These are phyloP conservation scores for Distichodus sexfasciatus DNA, from an alignment of 2,797 vertebrate species.

Conservation along the genomic window DNA sequence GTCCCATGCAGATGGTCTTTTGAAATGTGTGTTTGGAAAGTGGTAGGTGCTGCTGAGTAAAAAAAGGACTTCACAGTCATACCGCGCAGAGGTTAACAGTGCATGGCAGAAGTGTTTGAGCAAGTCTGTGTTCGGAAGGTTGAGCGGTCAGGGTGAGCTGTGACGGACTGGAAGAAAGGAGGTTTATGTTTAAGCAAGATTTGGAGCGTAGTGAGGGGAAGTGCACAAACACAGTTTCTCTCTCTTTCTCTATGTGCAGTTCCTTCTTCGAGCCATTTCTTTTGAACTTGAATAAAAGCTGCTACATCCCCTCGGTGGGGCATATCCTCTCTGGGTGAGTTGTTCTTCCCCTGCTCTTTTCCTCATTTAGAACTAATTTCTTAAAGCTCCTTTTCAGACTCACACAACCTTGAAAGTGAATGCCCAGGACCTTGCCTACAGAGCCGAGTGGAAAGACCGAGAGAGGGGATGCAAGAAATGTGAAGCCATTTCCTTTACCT, in stretches of 20 bases:
- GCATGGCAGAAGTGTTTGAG: neutral
- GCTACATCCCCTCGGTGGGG: neutral
- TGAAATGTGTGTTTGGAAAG: neutral
- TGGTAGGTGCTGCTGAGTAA: neutral
- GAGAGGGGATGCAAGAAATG: too few species aligned
- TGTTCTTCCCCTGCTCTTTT: neutral
- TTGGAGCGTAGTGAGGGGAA: neutral
- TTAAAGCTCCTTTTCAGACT: neutral
- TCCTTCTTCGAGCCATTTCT: neutral
- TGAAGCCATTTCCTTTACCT: neutral
- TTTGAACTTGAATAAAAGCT: neutral
- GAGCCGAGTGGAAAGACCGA: neutral
- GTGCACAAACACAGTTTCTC: neutral
- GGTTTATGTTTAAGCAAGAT: neutral
- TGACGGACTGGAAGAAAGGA: neutral
- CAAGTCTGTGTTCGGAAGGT: neutral
- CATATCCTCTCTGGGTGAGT: neutral
- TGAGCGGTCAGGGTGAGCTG: neutral
- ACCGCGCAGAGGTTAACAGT: neutral
- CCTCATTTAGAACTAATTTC: slow-evolving; percentile 6
- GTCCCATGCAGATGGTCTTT: neutral
- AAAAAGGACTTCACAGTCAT: neutral
- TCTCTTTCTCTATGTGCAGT: neutral
- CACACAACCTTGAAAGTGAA: neutral
- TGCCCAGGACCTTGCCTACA: neutral